These are phyloP conservation scores for Callithrix jacchus DNA, from an alignment of 2,113 vertebrate genomes.

Conservation along the genomic window DNA sequence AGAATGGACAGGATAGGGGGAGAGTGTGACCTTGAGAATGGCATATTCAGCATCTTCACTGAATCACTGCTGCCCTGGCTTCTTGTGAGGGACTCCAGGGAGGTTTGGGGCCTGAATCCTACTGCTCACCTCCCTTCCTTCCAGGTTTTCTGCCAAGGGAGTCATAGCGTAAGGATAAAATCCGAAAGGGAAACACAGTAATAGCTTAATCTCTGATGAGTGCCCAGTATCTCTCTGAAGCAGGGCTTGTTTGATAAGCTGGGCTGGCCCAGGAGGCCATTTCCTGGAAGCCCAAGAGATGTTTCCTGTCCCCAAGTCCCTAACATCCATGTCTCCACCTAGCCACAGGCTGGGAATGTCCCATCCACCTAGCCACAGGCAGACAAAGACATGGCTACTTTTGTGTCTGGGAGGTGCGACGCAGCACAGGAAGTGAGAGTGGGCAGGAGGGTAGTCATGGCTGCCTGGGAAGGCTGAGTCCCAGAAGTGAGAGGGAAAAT, in stretches of 20 bases:
- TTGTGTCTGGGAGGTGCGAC: not conserved
- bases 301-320: not conserved
- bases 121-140: not conserved
- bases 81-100: not conserved
- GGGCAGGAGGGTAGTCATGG: not conserved
- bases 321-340: not conserved
- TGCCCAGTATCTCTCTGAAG: not conserved
- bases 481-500: not conserved
- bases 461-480: not conserved
- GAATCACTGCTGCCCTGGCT: not conserved
- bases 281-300: not conserved
- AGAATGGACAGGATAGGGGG: not conserved
- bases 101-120: not conserved
- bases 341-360: not conserved
- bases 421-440: not conserved
- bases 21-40: not conserved
- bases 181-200: constrained; percentile 19
- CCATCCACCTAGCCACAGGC: not conserved
- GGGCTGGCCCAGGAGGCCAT: not conserved
- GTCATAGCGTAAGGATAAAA: not conserved
- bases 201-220: not conserved
- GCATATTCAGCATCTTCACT: not conserved
- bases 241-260: not conserved
- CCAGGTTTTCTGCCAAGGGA: not conserved
- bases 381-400: not conserved